These are phyloP conservation scores for Podarcis siculus DNA, from an alignment of 2,797 vertebrate genomes.

Conservation along the genomic window DNA sequence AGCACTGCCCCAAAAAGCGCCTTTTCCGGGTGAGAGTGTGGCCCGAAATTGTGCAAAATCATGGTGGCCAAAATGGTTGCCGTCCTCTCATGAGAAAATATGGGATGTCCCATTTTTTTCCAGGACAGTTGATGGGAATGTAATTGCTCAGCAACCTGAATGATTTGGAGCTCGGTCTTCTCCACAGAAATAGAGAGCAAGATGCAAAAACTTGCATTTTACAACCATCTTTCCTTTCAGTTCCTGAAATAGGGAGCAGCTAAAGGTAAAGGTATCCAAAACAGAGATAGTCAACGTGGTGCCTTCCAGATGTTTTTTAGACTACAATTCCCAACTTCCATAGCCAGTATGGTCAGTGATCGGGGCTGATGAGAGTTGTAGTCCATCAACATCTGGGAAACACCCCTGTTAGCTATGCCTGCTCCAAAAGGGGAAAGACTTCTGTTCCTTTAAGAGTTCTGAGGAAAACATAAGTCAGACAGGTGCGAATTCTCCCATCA, in stretches of 20 bases:
- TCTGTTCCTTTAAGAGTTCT: not conserved
- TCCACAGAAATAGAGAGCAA: not conserved
- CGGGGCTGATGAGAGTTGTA: not conserved
- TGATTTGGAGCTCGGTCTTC: not conserved
- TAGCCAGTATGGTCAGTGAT: too few relatives aligned
- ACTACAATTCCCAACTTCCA: too few relatives aligned
- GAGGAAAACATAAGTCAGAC: not conserved
- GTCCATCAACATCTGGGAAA: too few relatives aligned
- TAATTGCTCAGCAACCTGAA: not conserved
- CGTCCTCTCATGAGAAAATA: too few relatives aligned
- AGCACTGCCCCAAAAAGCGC: too few relatives aligned
- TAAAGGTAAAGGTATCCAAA: not conserved
- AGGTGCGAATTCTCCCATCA: not conserved
- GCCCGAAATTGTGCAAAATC: too few relatives aligned
- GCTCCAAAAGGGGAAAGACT: not conserved
- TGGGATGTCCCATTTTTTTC: too few relatives aligned
- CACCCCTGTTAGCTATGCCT: too few relatives aligned
- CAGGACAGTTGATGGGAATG: too few relatives aligned
- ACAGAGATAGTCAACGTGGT: too few relatives aligned
- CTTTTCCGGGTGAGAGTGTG: too few relatives aligned
- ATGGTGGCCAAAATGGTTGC: too few relatives aligned
- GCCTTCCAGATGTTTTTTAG: not conserved
- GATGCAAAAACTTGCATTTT: not conserved
- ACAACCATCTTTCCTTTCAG: not conserved
- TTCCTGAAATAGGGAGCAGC: not conserved